Base-by-base conservation (phyloP, 2,797 vertebrate species). In the Periophthalmus magnuspinnatus region DNA sequence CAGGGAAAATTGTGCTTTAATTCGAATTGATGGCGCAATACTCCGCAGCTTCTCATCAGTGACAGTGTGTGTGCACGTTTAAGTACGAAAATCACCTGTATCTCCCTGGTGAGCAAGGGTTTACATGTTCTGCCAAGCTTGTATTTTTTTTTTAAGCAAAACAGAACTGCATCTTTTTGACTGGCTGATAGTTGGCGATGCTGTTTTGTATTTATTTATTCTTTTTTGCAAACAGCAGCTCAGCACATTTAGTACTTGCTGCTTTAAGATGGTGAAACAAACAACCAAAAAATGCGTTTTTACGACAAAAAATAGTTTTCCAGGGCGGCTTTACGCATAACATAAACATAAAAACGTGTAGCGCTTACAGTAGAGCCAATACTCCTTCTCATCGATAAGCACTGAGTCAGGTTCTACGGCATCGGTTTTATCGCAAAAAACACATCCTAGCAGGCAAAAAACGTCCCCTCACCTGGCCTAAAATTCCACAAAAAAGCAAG, bases 11-110 rank as follows among this genome's bases (percentile, higher is more conserved):
- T n/a, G n/a, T 56, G 59, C 34, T 34, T 48, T 83, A 74, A 65
- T 81, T 81, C 78, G 66, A 60, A 68, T 72, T 17, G 14, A 34
- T 33, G 32, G 58, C 65, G 64, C 71, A 62, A 56, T 81, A 77
- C 82, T 74, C 82, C 78, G 36, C 75, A 83, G 22, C 61, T 74
- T 77, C 80, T 71, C 61, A 85, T 79, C 33, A 60, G 65, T 61
- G 74, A 71, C 74, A 75, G 33, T 61, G 17, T 34, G n/a, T 14
- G 54, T 7, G 3, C 11, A 38, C 11, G 28, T 28, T 28, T 28
- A 28, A 28, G 28, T 1, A 1, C 28, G 28, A 28, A 28, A 28
- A 28, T 28, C 28, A 28, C 28, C 28, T 28, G 28, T 28, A 28
- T 28, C 1, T 28, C 28, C 3, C 28, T 28, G 28, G 28, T 28